Evolutionary conservation across 92 coral and sea anemone species (phyloP).

Genomic region (Zoanthus sansibaricus): DNA sequence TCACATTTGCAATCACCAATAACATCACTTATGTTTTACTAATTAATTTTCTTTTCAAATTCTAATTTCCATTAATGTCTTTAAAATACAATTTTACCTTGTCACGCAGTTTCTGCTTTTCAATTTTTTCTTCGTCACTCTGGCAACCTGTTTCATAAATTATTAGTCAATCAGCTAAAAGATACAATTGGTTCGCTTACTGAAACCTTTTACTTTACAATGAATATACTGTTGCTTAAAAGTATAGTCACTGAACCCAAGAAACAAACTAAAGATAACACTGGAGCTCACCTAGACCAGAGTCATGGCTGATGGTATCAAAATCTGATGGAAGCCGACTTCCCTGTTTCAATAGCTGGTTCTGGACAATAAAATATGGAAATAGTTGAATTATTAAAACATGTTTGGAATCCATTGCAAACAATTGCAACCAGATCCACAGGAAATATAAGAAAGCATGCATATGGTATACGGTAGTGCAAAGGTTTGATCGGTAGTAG

Average conservation of each 20-base stretch:
- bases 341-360: conserved; percentile 74
- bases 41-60: too few species aligned
- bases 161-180: neutral
- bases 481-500: too few species aligned
- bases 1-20: neutral
- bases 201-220: neutral
- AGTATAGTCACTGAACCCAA: too few species aligned
- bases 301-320: conserved; percentile 61
- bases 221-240: too few species aligned
- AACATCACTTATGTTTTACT: neutral
- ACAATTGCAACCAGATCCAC: neutral
- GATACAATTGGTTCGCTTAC: neutral
- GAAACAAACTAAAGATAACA: too few species aligned
- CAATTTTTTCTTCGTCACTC: conserved; percentile 88
- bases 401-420: neutral
- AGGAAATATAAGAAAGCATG: too few species aligned
- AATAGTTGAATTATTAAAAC: neutral
- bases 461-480: too few species aligned
- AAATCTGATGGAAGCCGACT: conserved; percentile 61
- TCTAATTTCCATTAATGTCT: too few species aligned
- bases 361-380: conserved; percentile 32
- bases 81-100: conserved; percentile 63
- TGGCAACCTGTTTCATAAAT: conserved; percentile 71
- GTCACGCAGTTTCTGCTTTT: conserved; percentile 79
- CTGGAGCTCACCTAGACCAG: conserved; percentile 53